A percentile compares a stretch with the other conserved stretches of the same genome.
Evolutionary conservation across 2,797 vertebrate species (phyloP).

Genomic region (Emys orbicularis): DNA sequence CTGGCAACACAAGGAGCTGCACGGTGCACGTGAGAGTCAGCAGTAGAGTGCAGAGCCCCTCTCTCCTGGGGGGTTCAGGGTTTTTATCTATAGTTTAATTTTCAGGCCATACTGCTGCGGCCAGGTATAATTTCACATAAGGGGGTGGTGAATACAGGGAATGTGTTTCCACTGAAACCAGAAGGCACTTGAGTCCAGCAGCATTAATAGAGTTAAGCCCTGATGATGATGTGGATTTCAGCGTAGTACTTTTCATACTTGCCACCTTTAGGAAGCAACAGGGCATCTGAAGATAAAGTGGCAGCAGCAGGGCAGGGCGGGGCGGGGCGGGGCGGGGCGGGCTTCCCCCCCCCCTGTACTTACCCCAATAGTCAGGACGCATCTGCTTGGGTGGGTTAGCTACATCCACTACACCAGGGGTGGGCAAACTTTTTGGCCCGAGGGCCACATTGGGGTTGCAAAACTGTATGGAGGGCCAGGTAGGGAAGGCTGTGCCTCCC

Average conservation of each 20-base stretch:
- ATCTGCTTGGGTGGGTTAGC: background rate
- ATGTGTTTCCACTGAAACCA: background rate
- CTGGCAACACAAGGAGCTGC: background rate
- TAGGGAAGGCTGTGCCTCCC: too few species aligned
- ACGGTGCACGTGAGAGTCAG: too few species aligned
- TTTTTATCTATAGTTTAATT: background rate
- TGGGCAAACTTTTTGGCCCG: too few species aligned
- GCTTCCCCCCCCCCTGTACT: background rate
- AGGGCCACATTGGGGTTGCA: too few species aligned
- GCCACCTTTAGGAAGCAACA: background rate
- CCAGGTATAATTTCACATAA: background rate
- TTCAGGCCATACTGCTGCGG: background rate
- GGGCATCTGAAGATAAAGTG: background rate
- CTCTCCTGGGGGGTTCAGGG: background rate
- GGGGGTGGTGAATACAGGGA: rapidly evolving
- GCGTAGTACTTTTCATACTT: background rate
- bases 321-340: too few species aligned
- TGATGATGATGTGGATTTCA: background rate
- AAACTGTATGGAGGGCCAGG: too few species aligned
- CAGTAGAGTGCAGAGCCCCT: background rate
- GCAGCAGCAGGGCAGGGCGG: too few species aligned
- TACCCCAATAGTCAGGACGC: background rate
- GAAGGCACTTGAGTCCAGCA: background rate
- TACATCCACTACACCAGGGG: background rate
- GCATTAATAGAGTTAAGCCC: rapidly evolving